A percentile compares a stretch with the other conserved stretches of the same genome.
These are phyloP conservation scores for Ptilonorhynchus violaceus DNA, from an alignment of 2,113 vertebrate species.

Conservation along the genomic window DNA sequence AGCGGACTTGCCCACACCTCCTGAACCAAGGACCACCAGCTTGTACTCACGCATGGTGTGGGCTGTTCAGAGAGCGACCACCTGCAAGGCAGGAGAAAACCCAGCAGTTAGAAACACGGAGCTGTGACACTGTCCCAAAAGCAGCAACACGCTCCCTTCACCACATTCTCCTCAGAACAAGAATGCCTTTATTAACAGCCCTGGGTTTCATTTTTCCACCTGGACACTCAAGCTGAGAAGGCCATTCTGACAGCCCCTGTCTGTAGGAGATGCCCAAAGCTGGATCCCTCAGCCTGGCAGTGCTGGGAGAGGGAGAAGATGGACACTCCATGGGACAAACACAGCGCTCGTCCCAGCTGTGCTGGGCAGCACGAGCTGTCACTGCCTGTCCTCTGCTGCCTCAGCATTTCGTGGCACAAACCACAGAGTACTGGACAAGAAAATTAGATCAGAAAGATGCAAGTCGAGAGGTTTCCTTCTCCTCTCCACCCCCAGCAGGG, in stretches of 20 bases:
- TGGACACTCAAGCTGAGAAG: too few species aligned
- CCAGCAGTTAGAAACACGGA: not conserved
- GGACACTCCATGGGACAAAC: not conserved
- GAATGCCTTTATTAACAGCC: not conserved
- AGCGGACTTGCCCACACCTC: constrained; percentile 98
- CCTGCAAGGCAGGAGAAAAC: constrained; percentile 68
- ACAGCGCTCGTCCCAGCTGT: not conserved
- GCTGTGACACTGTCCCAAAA: not conserved
- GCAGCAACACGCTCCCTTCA: not conserved
- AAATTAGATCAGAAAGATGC: not conserved
- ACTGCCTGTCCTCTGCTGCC: not conserved
- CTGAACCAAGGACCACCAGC: constrained; percentile 98
- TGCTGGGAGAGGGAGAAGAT: not conserved
- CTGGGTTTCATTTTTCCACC: fast-evolving
- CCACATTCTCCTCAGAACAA: fast-evolving
- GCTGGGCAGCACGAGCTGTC: not conserved
- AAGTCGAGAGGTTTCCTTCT: not conserved
- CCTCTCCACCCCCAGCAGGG: not conserved
- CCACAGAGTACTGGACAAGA: not conserved
- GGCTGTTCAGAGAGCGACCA: constrained; percentile 81
- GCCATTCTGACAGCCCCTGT: not conserved
- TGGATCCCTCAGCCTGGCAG: not conserved
- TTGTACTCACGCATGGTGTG: constrained; percentile 99
- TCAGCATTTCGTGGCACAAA: not conserved
- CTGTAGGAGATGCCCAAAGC: fast-evolving